Conservation (phyloP, 1,140 invertebrate genomes). For the Pollicipes pollicipes region DNA sequence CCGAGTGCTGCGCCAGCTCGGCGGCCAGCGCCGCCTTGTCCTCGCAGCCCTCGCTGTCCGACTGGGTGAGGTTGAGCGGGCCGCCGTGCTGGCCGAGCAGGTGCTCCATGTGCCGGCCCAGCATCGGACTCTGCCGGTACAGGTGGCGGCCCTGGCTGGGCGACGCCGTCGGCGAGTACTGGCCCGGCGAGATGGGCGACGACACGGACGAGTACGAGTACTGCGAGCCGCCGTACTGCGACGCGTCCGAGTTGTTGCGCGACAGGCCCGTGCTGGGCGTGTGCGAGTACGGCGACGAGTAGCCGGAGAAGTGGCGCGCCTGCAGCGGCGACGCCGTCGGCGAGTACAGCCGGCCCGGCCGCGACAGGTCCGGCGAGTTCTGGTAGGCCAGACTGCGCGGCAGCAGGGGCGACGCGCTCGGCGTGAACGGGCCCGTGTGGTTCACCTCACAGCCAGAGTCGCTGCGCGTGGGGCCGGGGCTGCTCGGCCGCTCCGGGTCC, state of each 20-base stretch:
- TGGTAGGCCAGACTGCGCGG: slow-evolving; percentile 8
- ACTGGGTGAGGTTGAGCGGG: slow-evolving; percentile 65
- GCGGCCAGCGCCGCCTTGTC: slow-evolving; percentile 24
- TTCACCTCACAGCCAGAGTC: slow-evolving; percentile 19
- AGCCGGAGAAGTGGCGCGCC: slow-evolving; percentile 40
- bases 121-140: slow-evolving; percentile 5
- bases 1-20: slow-evolving; percentile 31
- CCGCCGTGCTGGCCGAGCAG: slow-evolving; percentile 23
- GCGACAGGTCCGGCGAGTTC: slow-evolving; percentile 24
- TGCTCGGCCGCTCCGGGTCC: slow-evolving; percentile 9
- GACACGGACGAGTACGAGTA: slow-evolving; percentile 45
- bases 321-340: slow-evolving; percentile 68
- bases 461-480: slow-evolving; percentile 16
- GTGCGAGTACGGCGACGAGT: slow-evolving; percentile 21
- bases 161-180: slow-evolving; percentile 55
- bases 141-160: slow-evolving; percentile 60
- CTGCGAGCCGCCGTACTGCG: slow-evolving; percentile 31
- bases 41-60: slow-evolving; percentile 32
- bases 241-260: slow-evolving; percentile 76
- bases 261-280: slow-evolving; percentile 53
- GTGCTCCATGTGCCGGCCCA: slow-evolving; percentile 8
- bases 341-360: slow-evolving; percentile 48
- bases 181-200: slow-evolving; percentile 16
- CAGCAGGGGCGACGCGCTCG: slow-evolving; percentile 18
- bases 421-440: slow-evolving; percentile 18